These are phyloP conservation scores for Mixornis gularis DNA, from an alignment of 2,113 vertebrate species.

Conservation along the genomic window DNA sequence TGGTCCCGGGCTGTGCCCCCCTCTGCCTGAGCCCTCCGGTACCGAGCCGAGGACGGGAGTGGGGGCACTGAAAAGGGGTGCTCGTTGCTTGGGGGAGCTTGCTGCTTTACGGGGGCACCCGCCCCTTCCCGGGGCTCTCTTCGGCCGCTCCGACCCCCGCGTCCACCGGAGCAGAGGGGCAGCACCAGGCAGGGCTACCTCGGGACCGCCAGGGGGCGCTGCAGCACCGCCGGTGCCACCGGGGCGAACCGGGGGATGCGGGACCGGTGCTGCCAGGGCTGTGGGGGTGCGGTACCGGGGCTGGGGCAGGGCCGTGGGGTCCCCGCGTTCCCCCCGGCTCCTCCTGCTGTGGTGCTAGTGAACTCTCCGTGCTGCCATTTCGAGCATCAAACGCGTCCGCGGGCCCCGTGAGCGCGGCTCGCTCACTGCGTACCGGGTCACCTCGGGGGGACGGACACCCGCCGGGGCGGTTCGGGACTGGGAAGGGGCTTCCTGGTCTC, in stretches of 20 bases:
- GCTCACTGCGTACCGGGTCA: neutral
- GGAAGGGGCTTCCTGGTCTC: neutral
- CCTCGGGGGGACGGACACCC: neutral
- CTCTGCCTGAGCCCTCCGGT: neutral
- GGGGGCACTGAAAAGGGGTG: neutral
- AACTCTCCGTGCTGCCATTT: neutral
- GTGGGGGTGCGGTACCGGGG: no score
- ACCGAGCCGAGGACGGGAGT: neutral
- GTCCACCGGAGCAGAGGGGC: neutral
- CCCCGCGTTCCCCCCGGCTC: no score
- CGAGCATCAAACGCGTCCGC: neutral
- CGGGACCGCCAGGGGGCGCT: neutral
- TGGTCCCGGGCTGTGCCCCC: neutral
- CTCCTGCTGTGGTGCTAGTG: neutral
- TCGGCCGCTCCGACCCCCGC: no score
- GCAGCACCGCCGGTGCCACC: neutral
- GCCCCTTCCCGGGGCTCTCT: no score
- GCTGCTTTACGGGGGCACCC: neutral
- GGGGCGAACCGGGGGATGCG: neutral
- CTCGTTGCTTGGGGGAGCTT: neutral
- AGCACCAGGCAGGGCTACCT: neutral
- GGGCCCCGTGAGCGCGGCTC: neutral
- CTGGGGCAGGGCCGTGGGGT: no score
- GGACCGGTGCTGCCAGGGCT: neutral
- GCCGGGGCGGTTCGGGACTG: neutral